Evolutionary conservation across 1,140 invertebrate genomes (phyloP).

Genomic region (Agrypnia vestita): DNA sequence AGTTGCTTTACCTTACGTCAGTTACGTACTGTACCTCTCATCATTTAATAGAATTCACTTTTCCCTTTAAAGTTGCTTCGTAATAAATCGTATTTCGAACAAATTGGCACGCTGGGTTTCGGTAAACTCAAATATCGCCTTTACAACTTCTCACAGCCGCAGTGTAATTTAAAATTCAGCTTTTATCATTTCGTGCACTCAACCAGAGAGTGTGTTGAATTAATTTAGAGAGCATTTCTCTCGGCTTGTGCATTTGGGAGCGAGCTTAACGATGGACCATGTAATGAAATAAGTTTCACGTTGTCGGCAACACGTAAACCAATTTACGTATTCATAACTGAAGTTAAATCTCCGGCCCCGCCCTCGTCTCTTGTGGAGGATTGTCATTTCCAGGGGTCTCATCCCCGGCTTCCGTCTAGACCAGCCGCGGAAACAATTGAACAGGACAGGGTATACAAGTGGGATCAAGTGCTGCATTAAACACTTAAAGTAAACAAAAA

Average conservation of each 20-base stretch:
- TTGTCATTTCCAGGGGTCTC: constrained; percentile 19
- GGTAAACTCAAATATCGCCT: background rate
- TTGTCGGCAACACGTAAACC: constrained; percentile 41
- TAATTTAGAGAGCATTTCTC: constrained; percentile 6
- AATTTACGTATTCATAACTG: constrained; percentile 51
- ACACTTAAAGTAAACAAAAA: no score
- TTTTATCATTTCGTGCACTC: constrained; percentile 29
- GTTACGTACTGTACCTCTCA: no score
- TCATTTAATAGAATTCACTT: no score
- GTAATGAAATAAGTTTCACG: constrained; percentile 52
- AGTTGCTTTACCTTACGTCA: no score
- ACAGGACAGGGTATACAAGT: background rate
- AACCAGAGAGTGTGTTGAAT: background rate
- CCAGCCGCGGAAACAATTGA: constrained; percentile 5
- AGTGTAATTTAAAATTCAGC: constrained; percentile 14
- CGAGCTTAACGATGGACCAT: constrained; percentile 28
- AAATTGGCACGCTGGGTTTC: constrained; percentile 13
- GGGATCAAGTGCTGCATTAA: background rate
- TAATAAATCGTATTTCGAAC: background rate
- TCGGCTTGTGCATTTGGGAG: background rate
- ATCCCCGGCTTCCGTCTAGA: background rate
- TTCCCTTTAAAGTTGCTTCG: no score
- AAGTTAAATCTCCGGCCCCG: constrained; percentile 38
- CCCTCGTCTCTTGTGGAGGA: constrained; percentile 5
- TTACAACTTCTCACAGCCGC: constrained; percentile 5